Base-by-base conservation (phyloP, 2,113 vertebrate genomes). In the Colistium nudipinnis region DNA sequence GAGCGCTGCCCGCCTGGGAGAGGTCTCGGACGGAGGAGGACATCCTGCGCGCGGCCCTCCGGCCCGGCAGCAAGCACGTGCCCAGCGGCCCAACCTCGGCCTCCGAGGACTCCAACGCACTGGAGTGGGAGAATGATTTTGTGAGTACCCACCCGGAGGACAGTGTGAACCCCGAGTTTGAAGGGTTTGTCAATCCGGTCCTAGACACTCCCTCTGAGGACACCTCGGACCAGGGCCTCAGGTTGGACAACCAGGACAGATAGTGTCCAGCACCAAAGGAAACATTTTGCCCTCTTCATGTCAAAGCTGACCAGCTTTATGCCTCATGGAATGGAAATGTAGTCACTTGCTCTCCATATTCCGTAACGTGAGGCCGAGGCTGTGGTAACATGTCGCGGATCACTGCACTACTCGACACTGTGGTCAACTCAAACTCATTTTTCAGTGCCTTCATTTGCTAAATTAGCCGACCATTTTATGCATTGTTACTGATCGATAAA, bases 91-190 rank as follows among this genome's bases (percentile, higher is more conserved):
- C 95, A 0, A 69, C 96, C 1, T 99, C 98, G 0, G 91, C 96
- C 62, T 98, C 97, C 0, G 98, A 99, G 2, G 97, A 98, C 28
- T 99, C 97, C 45, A 95, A 93, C 0, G 96, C 95, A 0, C 89
- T 99, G 54, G 98, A 99, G 88, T 99, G 98, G 98, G 98, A 99
- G 88, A 97, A 95, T 10, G 98, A 99, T 83, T 99, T 99, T 65
- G 95, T 98, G 19, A 95, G 95, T 8, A 95, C 95, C 0, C 95
- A 94, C 41, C 74, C 93, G 60, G 97, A 98, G 25, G 96, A 97
- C 22, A 93, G 89, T 0, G 93, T 92, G 67, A 96, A 98, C 33
- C 92, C 95, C 0, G 95, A 97, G 49, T 98, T 95, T 0, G 93
- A 95, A 0, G 96, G 97, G 3, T 98, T 98, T 78, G 95, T 98